phyloP scores from a whole-genome alignment of 2,888 invertebrate species.

The Anthophora plumipes region DNA sequence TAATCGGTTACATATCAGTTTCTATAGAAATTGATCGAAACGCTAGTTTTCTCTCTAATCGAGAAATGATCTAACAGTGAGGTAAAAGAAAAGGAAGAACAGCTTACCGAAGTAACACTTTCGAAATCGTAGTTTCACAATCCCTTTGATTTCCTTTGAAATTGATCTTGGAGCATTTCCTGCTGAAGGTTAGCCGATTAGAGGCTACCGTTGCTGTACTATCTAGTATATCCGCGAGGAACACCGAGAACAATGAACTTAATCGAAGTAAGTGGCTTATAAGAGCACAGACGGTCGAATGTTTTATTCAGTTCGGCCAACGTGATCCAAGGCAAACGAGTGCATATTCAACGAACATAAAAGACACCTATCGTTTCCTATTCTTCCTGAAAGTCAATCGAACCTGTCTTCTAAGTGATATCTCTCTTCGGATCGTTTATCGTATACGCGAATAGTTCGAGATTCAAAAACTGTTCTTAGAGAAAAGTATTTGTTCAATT shows the following conservation, averaged over 20 bases:
- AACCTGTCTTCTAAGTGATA: background rate
- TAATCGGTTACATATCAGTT: too few species aligned
- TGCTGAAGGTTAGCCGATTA: constrained; percentile 55
- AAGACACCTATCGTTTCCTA: background rate
- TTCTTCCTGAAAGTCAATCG: background rate
- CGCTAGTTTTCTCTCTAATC: too few species aligned
- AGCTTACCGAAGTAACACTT: background rate
- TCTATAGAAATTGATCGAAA: too few species aligned
- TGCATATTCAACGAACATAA: constrained; percentile 13
- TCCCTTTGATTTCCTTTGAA: constrained; percentile 3
- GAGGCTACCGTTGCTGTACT: constrained; percentile 13
- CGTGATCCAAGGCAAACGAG: constrained; percentile 50
- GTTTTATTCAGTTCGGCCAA: constrained; percentile 75
- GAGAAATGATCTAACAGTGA: too few species aligned
- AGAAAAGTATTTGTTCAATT: background rate
- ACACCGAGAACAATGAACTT: constrained; percentile 64
- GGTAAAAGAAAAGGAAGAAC: too few species aligned
- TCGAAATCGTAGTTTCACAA: background rate
- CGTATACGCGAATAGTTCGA: background rate
- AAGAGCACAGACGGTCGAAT: constrained; percentile 77
- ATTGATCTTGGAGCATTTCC: constrained; percentile 27
- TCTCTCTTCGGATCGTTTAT: too few species aligned
- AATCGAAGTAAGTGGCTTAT: constrained; percentile 78
- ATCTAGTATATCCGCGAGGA: constrained; percentile 7
- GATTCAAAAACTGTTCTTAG: background rate